These are phyloP conservation scores for Sympetrum striolatum DNA, from an alignment of 2,888 invertebrate species.

Conservation along the genomic window DNA sequence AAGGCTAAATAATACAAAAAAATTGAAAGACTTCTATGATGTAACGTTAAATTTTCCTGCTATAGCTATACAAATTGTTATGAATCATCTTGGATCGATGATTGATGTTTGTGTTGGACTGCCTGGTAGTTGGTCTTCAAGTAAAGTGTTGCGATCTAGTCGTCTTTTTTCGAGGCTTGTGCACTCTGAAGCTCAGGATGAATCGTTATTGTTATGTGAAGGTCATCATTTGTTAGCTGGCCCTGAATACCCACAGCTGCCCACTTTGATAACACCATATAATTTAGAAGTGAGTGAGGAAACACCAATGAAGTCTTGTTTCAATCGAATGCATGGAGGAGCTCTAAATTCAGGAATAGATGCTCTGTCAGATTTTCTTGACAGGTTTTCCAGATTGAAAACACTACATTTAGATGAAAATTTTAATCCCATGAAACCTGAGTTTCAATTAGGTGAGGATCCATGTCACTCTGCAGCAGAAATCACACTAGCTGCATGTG, in stretches of 20 bases:
- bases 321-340: conserved; percentile 44
- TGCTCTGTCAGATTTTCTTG: conserved; percentile 24
- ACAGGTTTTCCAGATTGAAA: conserved; percentile 44
- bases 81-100: conserved; percentile 45
- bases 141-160: conserved; percentile 45
- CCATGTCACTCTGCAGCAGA: conserved; percentile 39
- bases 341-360: background rate
- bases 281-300: conserved; percentile 6
- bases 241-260: conserved; percentile 46
- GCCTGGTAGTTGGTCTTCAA: conserved; percentile 44
- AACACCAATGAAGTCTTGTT: conserved; percentile 26
- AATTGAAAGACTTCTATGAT: conserved; percentile 44
- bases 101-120: conserved; percentile 48
- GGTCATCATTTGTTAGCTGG: conserved; percentile 12
- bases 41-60: conserved; percentile 21
- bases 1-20: conserved; percentile 17
- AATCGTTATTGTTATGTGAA: background rate
- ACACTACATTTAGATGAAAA: background rate
- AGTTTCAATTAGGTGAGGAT: conserved; percentile 14
- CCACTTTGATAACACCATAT: conserved; percentile 47
- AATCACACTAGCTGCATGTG: conserved; percentile 47
- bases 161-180: conserved; percentile 46
- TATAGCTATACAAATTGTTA: conserved; percentile 46
- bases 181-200: conserved; percentile 5
- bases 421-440: conserved; percentile 1